Evolutionary conservation across 1,140 invertebrate genomes (phyloP).

Genomic region (Nomia melanderi): DNA sequence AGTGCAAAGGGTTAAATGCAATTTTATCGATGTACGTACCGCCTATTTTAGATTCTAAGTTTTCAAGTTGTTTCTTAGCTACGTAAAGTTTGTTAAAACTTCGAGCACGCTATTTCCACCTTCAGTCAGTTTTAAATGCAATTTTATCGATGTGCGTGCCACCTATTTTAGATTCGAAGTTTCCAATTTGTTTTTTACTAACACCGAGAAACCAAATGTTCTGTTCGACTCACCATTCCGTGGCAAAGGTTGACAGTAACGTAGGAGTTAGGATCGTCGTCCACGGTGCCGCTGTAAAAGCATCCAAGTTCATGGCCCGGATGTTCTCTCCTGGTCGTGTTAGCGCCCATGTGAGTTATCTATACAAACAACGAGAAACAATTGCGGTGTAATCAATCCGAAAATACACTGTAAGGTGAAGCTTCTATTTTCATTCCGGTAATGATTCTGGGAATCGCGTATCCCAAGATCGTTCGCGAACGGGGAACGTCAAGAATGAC

Average conservation of each 20-base stretch:
- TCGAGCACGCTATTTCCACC: too few relatives aligned
- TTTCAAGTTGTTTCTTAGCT: too few relatives aligned
- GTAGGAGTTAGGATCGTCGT: constrained; percentile 84
- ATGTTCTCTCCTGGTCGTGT: constrained; percentile 79
- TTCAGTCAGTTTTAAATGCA: too few relatives aligned
- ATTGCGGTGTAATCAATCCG: background rate
- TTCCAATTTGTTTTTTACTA: too few relatives aligned
- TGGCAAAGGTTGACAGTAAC: constrained; percentile 88
- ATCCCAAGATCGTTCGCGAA: background rate
- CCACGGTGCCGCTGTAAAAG: constrained; percentile 86
- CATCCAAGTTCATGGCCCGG: constrained; percentile 82
- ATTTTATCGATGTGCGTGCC: too few relatives aligned
- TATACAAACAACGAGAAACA: constrained; percentile 61
- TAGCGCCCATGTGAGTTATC: constrained; percentile 83
- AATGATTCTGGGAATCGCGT: background rate
- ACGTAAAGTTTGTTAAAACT: too few relatives aligned
- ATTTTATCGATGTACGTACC: too few relatives aligned
- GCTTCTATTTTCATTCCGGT: background rate
- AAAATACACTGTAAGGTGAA: background rate
- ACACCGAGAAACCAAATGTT: too few relatives aligned
- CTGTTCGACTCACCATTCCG: constrained; percentile 86
- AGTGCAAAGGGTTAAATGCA: too few relatives aligned
- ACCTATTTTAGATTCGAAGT: too few relatives aligned
- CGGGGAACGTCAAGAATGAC: background rate
- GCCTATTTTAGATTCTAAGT: too few relatives aligned